Conservation (phyloP, 2,888 invertebrate species). For the Meiosimyza decipiens region DNA sequence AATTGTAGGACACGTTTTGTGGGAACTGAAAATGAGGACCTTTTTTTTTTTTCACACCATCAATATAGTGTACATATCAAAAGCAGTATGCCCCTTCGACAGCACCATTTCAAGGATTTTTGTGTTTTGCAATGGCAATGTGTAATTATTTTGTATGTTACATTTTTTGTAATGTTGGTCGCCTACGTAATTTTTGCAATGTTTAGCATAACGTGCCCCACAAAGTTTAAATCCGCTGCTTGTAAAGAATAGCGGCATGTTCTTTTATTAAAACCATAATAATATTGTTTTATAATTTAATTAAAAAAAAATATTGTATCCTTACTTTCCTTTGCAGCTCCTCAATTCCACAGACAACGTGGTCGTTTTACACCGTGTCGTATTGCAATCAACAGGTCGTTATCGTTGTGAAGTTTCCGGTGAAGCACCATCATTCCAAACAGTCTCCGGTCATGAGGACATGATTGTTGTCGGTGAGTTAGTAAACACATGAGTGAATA, state of each 20-base stretch:
- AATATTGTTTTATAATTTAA: background rate
- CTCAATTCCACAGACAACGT: conserved; percentile 74
- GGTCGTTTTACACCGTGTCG: conserved; percentile 75
- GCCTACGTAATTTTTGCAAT: no score
- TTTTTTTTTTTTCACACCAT: no score
- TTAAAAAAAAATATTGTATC: conserved; percentile 8
- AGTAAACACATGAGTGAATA: background rate
- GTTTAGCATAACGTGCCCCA: no score
- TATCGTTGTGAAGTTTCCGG: conserved; percentile 84
- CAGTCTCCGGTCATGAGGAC: conserved; percentile 79
- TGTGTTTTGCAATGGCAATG: no score
- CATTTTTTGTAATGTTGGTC: no score
- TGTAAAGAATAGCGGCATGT: background rate
- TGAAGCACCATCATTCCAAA: conserved; percentile 81
- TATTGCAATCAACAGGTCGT: conserved; percentile 77
- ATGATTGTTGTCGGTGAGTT: conserved; percentile 80
- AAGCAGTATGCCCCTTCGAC: no score
- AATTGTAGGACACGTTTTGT: no score
- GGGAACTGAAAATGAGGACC: no score
- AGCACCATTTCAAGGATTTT: no score
- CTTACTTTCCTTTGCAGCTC: conserved; percentile 67
- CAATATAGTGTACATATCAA: no score
- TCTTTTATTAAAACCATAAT: background rate
- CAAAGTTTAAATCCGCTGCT: no score
- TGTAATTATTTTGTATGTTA: no score